Conservation (phyloP, 2,797 vertebrate species). For the Anabacerthia variegaticeps region DNA sequence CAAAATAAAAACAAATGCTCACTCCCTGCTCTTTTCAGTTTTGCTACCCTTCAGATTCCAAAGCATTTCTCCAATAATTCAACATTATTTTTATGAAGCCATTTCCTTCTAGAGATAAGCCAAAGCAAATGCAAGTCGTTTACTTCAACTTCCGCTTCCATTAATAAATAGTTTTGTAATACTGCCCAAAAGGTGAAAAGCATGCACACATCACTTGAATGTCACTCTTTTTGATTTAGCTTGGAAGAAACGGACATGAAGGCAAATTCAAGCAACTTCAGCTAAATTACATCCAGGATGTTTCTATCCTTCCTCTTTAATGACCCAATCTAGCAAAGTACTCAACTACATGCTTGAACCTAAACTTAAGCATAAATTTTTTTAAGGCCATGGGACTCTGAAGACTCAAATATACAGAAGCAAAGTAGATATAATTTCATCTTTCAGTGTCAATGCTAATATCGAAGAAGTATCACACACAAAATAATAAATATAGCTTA, state of each 20-base stretch:
- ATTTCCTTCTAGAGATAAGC: not conserved
- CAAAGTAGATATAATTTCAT: not conserved
- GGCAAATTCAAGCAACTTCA: not conserved
- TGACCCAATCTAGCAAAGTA: not conserved
- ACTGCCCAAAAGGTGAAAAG: not conserved
- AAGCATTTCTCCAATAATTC: not conserved
- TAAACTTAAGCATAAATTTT: not conserved
- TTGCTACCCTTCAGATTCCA: not conserved
- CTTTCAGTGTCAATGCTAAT: not conserved
- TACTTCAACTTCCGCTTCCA: not conserved
- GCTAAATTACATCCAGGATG: not conserved
- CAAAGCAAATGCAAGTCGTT: not conserved
- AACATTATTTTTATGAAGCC: not conserved
- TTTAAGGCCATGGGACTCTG: not conserved
- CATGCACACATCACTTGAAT: not conserved
- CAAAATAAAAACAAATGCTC: not conserved
- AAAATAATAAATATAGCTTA: not conserved
- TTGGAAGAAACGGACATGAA: not conserved
- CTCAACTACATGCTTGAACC: not conserved
- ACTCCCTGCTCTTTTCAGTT: not conserved
- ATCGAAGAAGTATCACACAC: not conserved
- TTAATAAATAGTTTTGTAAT: not conserved
- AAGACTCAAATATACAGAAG: not conserved
- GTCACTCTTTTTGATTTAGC: not conserved
- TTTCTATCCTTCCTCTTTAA: not conserved